Conservation (phyloP, 2,888 invertebrate genomes). For the Diloba caeruleocephala region DNA sequence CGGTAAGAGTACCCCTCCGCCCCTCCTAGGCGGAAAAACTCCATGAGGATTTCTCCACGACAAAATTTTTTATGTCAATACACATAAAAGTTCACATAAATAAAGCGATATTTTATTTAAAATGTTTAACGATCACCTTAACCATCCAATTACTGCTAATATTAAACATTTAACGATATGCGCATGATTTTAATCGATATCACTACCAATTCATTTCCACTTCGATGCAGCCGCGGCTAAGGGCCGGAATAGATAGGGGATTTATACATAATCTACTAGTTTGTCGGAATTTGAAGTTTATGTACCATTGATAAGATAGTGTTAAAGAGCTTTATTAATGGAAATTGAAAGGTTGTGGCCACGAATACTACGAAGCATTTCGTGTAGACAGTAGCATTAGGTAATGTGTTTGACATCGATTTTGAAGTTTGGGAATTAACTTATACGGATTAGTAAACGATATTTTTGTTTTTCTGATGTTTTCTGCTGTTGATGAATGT, state of each 20-base stretch:
- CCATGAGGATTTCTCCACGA: no score
- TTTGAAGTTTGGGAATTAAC: slow-evolving; percentile 27
- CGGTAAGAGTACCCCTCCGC: no score
- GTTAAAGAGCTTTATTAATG: slow-evolving; percentile 28
- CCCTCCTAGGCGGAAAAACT: no score
- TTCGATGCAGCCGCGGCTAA: slow-evolving; percentile 9
- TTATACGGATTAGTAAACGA: slow-evolving; percentile 1
- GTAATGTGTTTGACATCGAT: slow-evolving; percentile 32
- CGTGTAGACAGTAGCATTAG: slow-evolving; percentile 26
- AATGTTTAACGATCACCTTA: slow-evolving; percentile 10
- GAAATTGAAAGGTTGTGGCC: slow-evolving; percentile 8
- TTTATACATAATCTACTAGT: slow-evolving; percentile 22
- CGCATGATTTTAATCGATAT: slow-evolving; percentile 30
- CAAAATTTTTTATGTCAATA: no score
- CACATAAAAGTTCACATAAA: no score
- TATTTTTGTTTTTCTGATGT: no score
- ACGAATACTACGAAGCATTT: slow-evolving; percentile 10
- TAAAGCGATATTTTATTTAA: no score
- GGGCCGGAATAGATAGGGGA: slow-evolving; percentile 24
- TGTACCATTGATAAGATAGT: slow-evolving; percentile 30
- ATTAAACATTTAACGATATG: slow-evolving; percentile 27
- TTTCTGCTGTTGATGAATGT: no score
- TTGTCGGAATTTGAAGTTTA: slow-evolving; percentile 44
- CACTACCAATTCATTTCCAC: slow-evolving; percentile 33
- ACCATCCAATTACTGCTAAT: slow-evolving; percentile 42